Base-by-base conservation (phyloP, 2,888 invertebrate genomes). In the Cryptops parisi region DNA sequence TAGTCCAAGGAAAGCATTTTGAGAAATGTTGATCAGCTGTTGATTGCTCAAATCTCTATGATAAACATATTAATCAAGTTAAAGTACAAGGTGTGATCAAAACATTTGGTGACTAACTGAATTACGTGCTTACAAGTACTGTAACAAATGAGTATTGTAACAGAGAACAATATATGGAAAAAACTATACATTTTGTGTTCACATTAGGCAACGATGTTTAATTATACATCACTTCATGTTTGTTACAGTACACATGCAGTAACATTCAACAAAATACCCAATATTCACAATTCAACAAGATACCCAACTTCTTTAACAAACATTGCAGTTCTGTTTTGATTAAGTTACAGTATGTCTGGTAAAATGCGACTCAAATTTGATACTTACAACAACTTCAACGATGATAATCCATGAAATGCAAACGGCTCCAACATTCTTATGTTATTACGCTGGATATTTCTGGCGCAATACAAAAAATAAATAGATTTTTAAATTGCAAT, bases 351-450 rank as follows among this genome's bases (percentile, higher is more conserved):
- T n/a, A n/a, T n/a, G n/a, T n/a, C n/a, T n/a, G n/a, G n/a, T n/a
- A n/a, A n/a, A n/a, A n/a, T n/a, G n/a, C n/a, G n/a, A n/a, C n/a
- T n/a, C n/a, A n/a, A n/a, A n/a, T n/a, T n/a, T n/a, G n/a, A n/a
- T 33, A 33, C 72, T 68, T 64, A 72, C 72, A 72, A 59, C 21
- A 66, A 65, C 15, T 64, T 60, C 12, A 68, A 58, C 3, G 65
- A 64, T 4, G 66, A 67, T 2, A 68, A 62, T 5, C 68, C 68
- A 51, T 64, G 62, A 54, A 68, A 67, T 2, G 67, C 65, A 59
- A 62, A 62, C 0, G 64, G 58, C 38, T 64, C 59, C 17, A 68
- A 50, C 3, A 52, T 58, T 27, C 54, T 55, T 25, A 68, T 64
- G 3, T 57, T 48, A 57, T 68, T 68, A 2, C 65, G 64, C 57